Conservation (phyloP, 2,797 vertebrate genomes). For the Eulemur rubriventer region DNA sequence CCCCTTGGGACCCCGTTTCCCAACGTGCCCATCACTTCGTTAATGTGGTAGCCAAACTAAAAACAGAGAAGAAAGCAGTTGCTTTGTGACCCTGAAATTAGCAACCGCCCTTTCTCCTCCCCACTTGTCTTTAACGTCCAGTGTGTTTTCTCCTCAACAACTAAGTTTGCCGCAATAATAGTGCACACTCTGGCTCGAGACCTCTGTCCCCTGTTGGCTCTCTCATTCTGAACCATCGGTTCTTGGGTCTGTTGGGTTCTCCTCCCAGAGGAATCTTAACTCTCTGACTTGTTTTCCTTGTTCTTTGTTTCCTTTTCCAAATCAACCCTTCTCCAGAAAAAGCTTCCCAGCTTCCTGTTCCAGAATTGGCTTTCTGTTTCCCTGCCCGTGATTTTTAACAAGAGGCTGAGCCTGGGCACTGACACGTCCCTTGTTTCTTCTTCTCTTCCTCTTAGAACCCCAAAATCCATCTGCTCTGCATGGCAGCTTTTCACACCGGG, state of each 20-base stretch:
- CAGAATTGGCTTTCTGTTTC: background rate
- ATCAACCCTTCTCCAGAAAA: slow-evolving; percentile 14
- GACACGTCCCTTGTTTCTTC: background rate
- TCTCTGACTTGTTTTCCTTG: background rate
- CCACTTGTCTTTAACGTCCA: background rate
- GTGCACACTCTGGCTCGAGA: background rate
- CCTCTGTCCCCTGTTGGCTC: background rate
- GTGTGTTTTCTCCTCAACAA: background rate
- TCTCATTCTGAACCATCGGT: background rate
- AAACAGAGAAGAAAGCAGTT: background rate
- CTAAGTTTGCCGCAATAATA: background rate
- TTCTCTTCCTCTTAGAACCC: background rate
- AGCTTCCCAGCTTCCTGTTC: background rate
- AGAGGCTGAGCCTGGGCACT: background rate
- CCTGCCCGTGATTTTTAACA: background rate
- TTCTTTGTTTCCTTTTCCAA: slow-evolving; percentile 49
- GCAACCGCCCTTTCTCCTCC: background rate
- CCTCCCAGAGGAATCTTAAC: background rate
- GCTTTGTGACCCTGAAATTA: slow-evolving; percentile 1
- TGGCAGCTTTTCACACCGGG: background rate
- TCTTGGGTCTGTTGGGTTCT: background rate
- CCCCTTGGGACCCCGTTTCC: background rate
- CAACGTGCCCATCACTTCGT: background rate
- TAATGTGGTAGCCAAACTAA: background rate
- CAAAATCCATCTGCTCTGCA: background rate